A percentile compares a stretch with the other conserved stretches of the same genome.
Conservation (phyloP, 1,140 invertebrate species). For the Sycobia sp. region DNA sequence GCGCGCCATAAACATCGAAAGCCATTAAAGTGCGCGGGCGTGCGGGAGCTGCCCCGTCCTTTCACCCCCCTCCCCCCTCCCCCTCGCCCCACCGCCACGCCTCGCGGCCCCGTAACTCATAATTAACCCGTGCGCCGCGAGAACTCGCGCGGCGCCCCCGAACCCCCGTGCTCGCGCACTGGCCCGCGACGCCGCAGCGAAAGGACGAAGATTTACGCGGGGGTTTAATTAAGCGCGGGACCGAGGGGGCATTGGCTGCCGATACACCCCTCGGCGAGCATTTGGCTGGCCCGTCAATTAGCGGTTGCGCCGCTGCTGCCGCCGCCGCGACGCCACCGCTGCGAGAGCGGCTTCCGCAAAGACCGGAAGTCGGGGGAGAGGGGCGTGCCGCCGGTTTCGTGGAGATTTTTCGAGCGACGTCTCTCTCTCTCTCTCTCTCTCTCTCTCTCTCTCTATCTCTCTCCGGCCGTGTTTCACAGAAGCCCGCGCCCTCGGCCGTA, state of each 20-base stretch:
- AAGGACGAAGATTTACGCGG: conserved; percentile 29
- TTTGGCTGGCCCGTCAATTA: conserved; percentile 18
- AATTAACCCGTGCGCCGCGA: conserved; percentile 20
- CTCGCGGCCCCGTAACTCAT: conserved; percentile 19
- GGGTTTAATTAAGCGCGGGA: conserved; percentile 30
- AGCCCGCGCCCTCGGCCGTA: too few species aligned
- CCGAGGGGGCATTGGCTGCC: too few species aligned
- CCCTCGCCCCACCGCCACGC: not conserved
- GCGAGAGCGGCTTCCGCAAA: conserved; percentile 8
- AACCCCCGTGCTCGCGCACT: too few species aligned
- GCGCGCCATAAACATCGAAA: conserved; percentile 16
- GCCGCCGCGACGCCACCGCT: conserved; percentile 1
- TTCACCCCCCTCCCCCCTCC: too few species aligned
- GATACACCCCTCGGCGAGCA: too few species aligned
- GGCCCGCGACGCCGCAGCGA: not conserved
- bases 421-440: not conserved
- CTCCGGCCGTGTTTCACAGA: too few species aligned
- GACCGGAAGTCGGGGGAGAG: conserved; percentile 12
- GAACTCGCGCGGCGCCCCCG: conserved; percentile 1
- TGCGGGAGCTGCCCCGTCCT: not conserved
- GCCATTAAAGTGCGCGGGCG: not conserved
- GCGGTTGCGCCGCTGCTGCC: not conserved
- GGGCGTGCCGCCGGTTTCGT: too few species aligned
- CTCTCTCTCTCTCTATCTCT: too few species aligned
- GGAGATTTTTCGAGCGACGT: too few species aligned